These are phyloP conservation scores for Mythimna vitellina DNA, from an alignment of 2,888 invertebrate genomes.

Conservation along the genomic window DNA sequence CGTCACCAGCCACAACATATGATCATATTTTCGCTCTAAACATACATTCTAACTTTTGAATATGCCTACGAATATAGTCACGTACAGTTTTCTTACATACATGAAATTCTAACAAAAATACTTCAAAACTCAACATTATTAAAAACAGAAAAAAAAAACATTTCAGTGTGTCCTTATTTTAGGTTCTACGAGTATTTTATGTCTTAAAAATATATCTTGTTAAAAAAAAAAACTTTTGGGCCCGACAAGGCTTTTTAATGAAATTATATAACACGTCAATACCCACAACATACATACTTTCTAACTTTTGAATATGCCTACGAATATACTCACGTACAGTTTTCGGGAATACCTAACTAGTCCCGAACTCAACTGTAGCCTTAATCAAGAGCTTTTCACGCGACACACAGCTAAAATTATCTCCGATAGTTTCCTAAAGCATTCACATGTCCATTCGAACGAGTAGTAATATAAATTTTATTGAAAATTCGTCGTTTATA, in stretches of 20 bases:
- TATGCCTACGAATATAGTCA: not conserved
- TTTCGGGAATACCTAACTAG: slow-evolving; percentile 2
- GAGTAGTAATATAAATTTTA: not conserved
- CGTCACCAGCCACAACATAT: not conserved
- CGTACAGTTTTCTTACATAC: too few relatives aligned
- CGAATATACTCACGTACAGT: not conserved
- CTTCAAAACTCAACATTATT: too few relatives aligned
- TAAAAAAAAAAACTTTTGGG: not conserved
- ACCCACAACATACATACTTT: not conserved
- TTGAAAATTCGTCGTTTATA: not conserved
- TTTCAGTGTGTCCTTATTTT: too few relatives aligned
- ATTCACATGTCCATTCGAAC: not conserved
- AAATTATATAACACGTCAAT: not conserved
- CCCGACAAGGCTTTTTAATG: not conserved
- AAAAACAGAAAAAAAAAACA: too few relatives aligned
- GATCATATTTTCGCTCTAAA: not conserved
- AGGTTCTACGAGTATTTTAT: too few relatives aligned
- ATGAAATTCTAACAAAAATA: too few relatives aligned
- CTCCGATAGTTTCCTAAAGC: not conserved
- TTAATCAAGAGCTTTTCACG: slow-evolving; percentile 24
- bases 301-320: too few relatives aligned
- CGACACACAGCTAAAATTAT: slow-evolving; percentile 19
- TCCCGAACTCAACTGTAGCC: slow-evolving; percentile 25
- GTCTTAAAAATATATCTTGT: not conserved
- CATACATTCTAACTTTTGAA: not conserved